phyloP scores from a whole-genome alignment of 2,888 invertebrate genomes.

The Rhyacophila evoluta region DNA sequence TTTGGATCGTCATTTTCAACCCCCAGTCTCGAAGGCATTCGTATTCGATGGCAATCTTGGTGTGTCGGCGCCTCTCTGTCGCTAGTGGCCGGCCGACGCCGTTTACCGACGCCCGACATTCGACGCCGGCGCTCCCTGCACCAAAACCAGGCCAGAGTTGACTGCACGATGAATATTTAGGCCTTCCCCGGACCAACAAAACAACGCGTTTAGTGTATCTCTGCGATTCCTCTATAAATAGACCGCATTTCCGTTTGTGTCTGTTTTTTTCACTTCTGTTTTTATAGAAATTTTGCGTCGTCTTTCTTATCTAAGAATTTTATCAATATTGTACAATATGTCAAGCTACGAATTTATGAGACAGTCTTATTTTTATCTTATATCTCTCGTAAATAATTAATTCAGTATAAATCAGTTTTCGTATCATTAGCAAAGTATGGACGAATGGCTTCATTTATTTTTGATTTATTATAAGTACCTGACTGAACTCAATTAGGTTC shows the following conservation, averaged over 20 bases:
- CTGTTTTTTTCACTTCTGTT: neutral
- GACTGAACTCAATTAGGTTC: too few relatives aligned
- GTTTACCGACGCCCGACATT: neutral
- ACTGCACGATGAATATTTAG: conserved; percentile 24
- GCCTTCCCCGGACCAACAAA: neutral
- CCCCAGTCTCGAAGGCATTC: conserved; percentile 16
- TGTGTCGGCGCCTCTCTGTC: neutral
- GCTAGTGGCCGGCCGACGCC: conserved; percentile 15
- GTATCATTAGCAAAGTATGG: too few relatives aligned
- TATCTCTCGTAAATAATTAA: too few relatives aligned
- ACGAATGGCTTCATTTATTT: too few relatives aligned
- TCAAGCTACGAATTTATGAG: too few relatives aligned
- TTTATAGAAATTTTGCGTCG: neutral
- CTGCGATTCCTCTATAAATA: conserved; percentile 6
- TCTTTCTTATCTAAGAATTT: neutral
- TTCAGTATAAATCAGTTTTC: too few relatives aligned
- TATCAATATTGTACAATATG: too few relatives aligned
- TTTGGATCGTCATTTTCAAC: too few relatives aligned
- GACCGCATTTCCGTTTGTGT: neutral
- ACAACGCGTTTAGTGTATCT: neutral
- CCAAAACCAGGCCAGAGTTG: conserved; percentile 18
- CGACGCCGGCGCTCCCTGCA: conserved; percentile 24
- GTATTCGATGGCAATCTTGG: neutral
- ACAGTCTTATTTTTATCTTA: too few relatives aligned
- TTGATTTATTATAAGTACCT: too few relatives aligned